Percentiles rank a stretch among this genome's conserved stretches.
These are phyloP conservation scores for Drosophila jambulina DNA, from an alignment of 1,140 invertebrate species.

Conservation along the genomic window DNA sequence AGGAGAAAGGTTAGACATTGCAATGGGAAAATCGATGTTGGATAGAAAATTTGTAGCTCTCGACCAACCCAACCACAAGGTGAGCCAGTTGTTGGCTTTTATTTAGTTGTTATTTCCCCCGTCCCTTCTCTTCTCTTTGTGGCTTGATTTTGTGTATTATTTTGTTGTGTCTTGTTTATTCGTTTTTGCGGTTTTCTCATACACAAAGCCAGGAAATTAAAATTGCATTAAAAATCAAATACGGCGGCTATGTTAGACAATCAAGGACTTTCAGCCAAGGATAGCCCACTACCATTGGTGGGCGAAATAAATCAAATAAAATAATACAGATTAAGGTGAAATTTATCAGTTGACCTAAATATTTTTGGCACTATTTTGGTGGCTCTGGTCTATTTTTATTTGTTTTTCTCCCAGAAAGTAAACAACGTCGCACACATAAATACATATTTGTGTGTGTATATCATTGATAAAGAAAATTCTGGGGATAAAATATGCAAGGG, in stretches of 20 bases:
- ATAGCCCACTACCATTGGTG: background rate
- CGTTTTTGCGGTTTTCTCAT: conserved; percentile 43
- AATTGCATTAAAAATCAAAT: conserved; percentile 38
- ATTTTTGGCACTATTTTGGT: conserved; percentile 8
- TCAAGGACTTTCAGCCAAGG: conserved; percentile 28
- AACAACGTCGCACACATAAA: conserved; percentile 12
- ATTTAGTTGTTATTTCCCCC: conserved; percentile 13
- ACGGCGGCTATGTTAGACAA: background rate
- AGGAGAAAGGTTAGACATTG: conserved; percentile 32
- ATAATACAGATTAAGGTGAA: background rate
- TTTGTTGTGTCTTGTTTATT: conserved; percentile 38
- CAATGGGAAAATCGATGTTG: conserved; percentile 57
- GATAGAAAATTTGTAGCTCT: conserved; percentile 44
- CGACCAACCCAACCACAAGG: conserved; percentile 40
- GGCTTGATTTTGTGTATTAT: conserved; percentile 34
- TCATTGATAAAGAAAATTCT: conserved; percentile 34
- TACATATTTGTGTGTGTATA: conserved; percentile 20
- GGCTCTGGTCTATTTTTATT: conserved; percentile 31
- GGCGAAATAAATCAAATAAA: background rate
- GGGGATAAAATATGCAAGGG: conserved; percentile 24
- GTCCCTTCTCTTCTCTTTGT: conserved; percentile 15
- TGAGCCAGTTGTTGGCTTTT: conserved; percentile 49
- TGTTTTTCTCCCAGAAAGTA: conserved; percentile 20
- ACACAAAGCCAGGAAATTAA: conserved; percentile 49
- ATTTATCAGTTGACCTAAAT: conserved; percentile 47